Evolutionary conservation across 2,888 invertebrate genomes (phyloP).

Genomic region (Caenorhabditis uteleia): DNA sequence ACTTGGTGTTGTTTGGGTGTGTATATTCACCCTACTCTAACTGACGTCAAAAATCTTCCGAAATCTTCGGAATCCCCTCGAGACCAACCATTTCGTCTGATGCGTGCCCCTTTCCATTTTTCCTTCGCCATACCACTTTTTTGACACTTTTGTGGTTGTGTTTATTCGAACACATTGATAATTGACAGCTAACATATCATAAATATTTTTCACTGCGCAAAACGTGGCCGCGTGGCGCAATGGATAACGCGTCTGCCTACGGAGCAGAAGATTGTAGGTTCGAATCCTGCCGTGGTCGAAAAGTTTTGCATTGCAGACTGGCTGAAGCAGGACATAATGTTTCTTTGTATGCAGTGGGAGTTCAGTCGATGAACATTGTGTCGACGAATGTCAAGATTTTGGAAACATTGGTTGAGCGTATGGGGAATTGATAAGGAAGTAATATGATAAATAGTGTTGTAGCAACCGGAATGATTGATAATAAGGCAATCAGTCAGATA

Average conservation of each 20-base stretch:
- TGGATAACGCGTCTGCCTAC: conserved; percentile 70
- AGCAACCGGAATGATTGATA: conserved; percentile 16
- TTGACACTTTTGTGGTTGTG: no score
- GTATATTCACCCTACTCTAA: no score
- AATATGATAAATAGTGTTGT: conserved; percentile 6
- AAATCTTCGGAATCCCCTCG: no score
- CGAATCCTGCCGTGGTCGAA: conserved; percentile 67
- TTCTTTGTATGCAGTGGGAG: conserved; percentile 40
- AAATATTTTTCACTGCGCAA: no score
- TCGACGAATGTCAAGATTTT: conserved; percentile 16
- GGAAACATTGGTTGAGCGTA: conserved; percentile 1
- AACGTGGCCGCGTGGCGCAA: conserved; percentile 52
- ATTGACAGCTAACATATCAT: no score
- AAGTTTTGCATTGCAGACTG: conserved; percentile 43
- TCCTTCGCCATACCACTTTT: no score
- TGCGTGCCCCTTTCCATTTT: no score
- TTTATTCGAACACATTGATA: no score
- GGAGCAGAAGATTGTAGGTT: conserved; percentile 71
- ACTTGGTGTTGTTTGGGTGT: no score
- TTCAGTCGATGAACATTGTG: conserved; percentile 4
- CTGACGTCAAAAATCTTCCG: no score
- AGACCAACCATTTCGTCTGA: no score
- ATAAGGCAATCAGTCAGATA: conserved; percentile 18
- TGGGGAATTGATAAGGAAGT: conserved; percentile 1
- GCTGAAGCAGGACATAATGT: conserved; percentile 43